A percentile compares a stretch with the other conserved stretches of the same genome.
Evolutionary conservation across 2,888 invertebrate species (phyloP).

Genomic region (Sarcophaga subvicina): DNA sequence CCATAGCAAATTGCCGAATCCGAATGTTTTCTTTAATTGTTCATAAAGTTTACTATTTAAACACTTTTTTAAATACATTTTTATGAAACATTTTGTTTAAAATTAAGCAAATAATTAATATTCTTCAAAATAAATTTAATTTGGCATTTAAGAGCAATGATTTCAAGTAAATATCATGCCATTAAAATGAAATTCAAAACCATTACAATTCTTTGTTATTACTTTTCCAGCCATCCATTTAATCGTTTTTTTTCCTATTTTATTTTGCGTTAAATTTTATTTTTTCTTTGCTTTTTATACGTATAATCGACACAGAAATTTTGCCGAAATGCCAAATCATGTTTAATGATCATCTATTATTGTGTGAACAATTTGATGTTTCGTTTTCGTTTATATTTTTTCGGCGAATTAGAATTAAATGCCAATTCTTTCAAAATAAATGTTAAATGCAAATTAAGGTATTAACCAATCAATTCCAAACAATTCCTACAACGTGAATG

Average conservation of each 20-base stretch:
- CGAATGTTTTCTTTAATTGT: too few species aligned
- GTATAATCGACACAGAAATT: constrained; percentile 33
- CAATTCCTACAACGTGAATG: constrained; percentile 16
- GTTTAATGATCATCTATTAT: constrained; percentile 58
- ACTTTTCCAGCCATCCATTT: too few species aligned
- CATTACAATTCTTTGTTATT: constrained; percentile 12
- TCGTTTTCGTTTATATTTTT: background rate
- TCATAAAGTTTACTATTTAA: too few species aligned
- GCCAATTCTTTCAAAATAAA: constrained; percentile 67
- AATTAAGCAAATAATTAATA: constrained; percentile 30
- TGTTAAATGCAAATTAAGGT: constrained; percentile 68
- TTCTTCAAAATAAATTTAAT: background rate
- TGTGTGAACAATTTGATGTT: constrained; percentile 43
- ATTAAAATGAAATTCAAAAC: constrained; percentile 29
- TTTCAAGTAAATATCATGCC: constrained; percentile 45
- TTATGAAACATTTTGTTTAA: background rate
- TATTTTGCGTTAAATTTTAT: constrained; percentile 4
- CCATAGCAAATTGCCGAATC: too few species aligned
- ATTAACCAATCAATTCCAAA: background rate
- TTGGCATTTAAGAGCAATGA: constrained; percentile 51
- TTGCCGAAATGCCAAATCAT: constrained; percentile 68
- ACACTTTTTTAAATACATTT: too few species aligned
- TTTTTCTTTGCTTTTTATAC: constrained; percentile 8
- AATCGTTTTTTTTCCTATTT: background rate
- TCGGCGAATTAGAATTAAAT: constrained; percentile 63